Base-by-base conservation (phyloP, 2,888 invertebrate genomes). In the Neria commutata region DNA sequence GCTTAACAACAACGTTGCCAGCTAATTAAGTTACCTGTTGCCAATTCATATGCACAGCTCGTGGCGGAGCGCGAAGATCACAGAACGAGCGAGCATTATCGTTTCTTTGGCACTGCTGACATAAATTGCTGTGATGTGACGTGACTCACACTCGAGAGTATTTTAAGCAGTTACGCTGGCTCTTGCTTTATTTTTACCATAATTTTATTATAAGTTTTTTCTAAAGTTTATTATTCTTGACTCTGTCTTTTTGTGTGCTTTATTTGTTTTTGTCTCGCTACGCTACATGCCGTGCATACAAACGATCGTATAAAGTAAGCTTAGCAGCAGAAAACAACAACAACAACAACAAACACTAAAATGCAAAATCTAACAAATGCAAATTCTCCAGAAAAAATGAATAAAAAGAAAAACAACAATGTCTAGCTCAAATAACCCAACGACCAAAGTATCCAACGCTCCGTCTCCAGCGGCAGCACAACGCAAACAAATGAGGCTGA, bases 51-150 rank as follows among this genome's bases (percentile, higher is more conserved):
- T 71, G 67, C 65, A 65, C 56, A 62, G 53, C 60, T 58, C 58
- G 64, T 54, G 64, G 58, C 62, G 62, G n/a, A n/a, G 62, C 58
- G 19, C 34, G 25, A n/a, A 42, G 24, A 61, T 60, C n/a, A n/a
- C n/a, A n/a, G n/a, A n/a, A n/a, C n/a, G n/a, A n/a, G n/a, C n/a
- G n/a, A n/a, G n/a, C n/a, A n/a, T 70, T 65, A 72, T 69, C 60
- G 63, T 58, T 72, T 68, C 67, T 70, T 67, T 71, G 71, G 72
- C 74, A 72, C 73, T 73, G 73, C 71, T 74, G 73, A 74, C 74
- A 74, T 74, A 74, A 74, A 74, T 74, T 72, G 71, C 54, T 49
- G 8, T 53, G 57, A 21, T 21, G 42, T 26, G 33, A 17, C 42
- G 42, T 60, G 55, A 60, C 48, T 60, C 60, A 60, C 33, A 45